phyloP scores from a whole-genome alignment of 1,140 invertebrate species.

The Papilio machaon region DNA sequence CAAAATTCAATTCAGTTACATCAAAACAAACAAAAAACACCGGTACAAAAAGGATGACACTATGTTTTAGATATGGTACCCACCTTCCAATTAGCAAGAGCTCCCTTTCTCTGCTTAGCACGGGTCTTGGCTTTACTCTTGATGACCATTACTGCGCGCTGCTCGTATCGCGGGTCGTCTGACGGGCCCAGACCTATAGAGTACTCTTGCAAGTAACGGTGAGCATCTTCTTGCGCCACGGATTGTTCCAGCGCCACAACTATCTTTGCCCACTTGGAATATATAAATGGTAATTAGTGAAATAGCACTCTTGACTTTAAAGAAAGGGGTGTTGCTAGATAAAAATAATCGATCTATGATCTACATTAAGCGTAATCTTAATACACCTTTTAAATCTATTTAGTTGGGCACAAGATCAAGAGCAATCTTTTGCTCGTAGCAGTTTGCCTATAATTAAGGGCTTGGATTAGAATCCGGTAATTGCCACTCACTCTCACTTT shows the following conservation, averaged over 20 bases:
- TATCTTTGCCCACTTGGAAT: constrained; percentile 96
- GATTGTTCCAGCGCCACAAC: constrained; percentile 97
- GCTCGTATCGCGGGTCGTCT: constrained; percentile 90
- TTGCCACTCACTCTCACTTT: too few relatives aligned
- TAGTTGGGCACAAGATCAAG: too few relatives aligned
- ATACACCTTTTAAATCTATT: too few relatives aligned
- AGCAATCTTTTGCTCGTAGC: too few relatives aligned
- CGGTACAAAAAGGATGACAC: neutral
- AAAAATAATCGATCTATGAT: neutral
- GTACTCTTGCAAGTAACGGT: constrained; percentile 96
- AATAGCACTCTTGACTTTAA: neutral
- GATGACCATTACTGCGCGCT: constrained; percentile 98
- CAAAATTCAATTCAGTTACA: neutral
- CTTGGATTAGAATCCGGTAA: too few relatives aligned
- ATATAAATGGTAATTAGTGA: neutral
- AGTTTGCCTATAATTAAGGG: too few relatives aligned
- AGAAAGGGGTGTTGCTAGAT: neutral
- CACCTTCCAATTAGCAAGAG: constrained; percentile 98
- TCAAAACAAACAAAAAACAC: too few relatives aligned
- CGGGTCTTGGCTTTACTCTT: constrained; percentile 98
- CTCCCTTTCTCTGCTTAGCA: constrained; percentile 98
- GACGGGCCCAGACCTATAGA: constrained; percentile 94
- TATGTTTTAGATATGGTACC: neutral
- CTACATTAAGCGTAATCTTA: neutral
- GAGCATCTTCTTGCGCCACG: constrained; percentile 93